Evolutionary conservation across 2,888 invertebrate species (phyloP), one percentile per base, ranked within the genome.

Genomic region (Platycheirus rosarum): DNA sequence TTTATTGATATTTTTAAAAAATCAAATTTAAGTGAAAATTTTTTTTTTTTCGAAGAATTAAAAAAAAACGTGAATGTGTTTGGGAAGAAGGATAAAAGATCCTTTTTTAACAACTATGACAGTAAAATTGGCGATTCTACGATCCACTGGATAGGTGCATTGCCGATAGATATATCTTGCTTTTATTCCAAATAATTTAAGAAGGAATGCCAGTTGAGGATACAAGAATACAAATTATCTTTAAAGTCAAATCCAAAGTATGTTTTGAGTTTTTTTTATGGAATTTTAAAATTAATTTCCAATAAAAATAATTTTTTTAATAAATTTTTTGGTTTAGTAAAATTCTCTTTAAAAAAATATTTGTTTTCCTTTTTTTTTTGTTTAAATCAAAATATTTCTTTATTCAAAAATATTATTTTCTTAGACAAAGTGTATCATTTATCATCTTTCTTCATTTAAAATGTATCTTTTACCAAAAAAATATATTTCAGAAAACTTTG

Each of bases 31-130:
- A 14, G 29, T 32, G 23, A 23, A 23, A 23, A 23, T 23, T 4
- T 23, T 23, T 23, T 23, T 23, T 23, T 6, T 4, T 6, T 23
- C 11, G 35, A 68, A 29, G 35, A 68, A 29, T 37, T 16, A 6
- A 2, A 11, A 55, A 63, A 20, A 60, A 49, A 71, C 75, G 75
- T 76, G 76, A 76, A 80, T 80, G 76, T 80, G 76, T 62, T 11
- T 70, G n/a, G 40, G 7, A 51, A 44, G 26, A 46, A 75, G 65
- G 65, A 75, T 80, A 80, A 13, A 18, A 26, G 23, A 48, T 20
- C 42, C 14, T 14, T 35, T 11, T 16, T 57, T 20, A 20, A 6
- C 18, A 37, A 57, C 23, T 16, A 69, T 53, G 35, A 80, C 65
- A 76, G 49, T 75, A 37, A 69, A 40, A 49, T 26, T 48, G 42